Base-by-base conservation (phyloP, 2,113 vertebrate genomes). In the Cynocephalus volans region DNA sequence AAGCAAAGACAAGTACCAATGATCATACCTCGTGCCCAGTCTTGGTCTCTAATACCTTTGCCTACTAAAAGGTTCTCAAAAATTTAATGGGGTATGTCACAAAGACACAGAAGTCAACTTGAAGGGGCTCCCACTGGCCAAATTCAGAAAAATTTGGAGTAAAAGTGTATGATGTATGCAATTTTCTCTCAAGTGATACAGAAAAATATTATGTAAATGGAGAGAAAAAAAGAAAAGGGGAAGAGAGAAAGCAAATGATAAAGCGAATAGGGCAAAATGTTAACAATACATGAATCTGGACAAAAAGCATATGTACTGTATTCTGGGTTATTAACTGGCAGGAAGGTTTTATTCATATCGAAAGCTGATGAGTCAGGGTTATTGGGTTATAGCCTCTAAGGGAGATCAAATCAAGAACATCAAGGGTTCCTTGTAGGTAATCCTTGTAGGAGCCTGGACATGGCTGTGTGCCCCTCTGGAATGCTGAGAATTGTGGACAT, bases 1-100 rank as follows among this genome's bases (percentile, higher is more conserved):
- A 86, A 90, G 50, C 50, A 67, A 73, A 90, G 56, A 41, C 23
- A 67, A 21, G 80, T 65, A 81, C 41, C 52, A 87, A 15, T 28
- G 36, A 54, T 73, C 41, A 65, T 26, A 60, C 73, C 21, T 60
- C n/a, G 33, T 54, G 28, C 77, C 62, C 77, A 73, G 1, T 77
- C 69, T 77, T 70, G 87, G 19, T 69, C 52, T 93, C 21, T 87
- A 60, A 52, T 31, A 36, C 26, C 41, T 15, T 31, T 92, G 85
- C 50, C 58, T 77, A 36, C 67, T 31, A 10, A 87, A 64, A 45
- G 70, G 31, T 94, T 52, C 83, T 92, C 26, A 79, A 93, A 87
- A 65, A 19, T 56, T 48, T 84, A 28, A 67, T 54, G 6, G 33
- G 5, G 6, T 7, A 73, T 24, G 12, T 64, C 56, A 80, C 72